These are phyloP conservation scores for Chiroxiphia lanceolata DNA, from an alignment of 2,797 vertebrate species.

Conservation along the genomic window DNA sequence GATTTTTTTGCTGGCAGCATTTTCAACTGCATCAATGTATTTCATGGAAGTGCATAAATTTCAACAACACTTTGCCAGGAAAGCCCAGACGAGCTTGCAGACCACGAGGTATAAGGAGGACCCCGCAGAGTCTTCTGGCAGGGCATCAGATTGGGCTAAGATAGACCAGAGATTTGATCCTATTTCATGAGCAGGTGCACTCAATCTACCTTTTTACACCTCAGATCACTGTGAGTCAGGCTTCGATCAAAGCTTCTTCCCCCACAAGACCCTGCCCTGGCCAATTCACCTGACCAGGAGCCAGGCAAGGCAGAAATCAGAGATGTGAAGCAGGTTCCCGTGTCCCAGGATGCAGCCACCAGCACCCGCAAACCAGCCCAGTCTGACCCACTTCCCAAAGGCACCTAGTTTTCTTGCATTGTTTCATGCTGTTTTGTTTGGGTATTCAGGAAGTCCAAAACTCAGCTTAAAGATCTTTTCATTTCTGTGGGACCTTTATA, in stretches of 20 bases:
- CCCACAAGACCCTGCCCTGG: not conserved
- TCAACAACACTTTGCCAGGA: not conserved
- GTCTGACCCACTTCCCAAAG: not conserved
- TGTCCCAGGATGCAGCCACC: not conserved
- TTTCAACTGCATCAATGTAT: not conserved
- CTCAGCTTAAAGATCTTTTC: not conserved
- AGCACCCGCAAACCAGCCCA: not conserved
- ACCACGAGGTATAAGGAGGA: not conserved
- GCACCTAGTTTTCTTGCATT: not conserved
- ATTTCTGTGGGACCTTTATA: not conserved
- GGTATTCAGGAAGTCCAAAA: not conserved
- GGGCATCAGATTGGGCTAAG: not conserved
- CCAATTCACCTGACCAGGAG: accelerated
- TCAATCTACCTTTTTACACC: not conserved
- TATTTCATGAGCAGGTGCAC: not conserved
- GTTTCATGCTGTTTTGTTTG: not conserved
- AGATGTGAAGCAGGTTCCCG: accelerated
- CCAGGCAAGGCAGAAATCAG: not conserved
- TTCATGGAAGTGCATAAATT: not conserved
- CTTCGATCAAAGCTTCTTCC: not conserved
- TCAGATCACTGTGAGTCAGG: not conserved
- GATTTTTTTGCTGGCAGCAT: conserved; percentile 14
- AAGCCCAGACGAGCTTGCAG: not conserved
- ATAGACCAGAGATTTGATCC: not conserved
- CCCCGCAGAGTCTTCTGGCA: not conserved